These are phyloP conservation scores for Cyphomyrmex costatus DNA, from an alignment of 1,140 invertebrate genomes.

Conservation along the genomic window DNA sequence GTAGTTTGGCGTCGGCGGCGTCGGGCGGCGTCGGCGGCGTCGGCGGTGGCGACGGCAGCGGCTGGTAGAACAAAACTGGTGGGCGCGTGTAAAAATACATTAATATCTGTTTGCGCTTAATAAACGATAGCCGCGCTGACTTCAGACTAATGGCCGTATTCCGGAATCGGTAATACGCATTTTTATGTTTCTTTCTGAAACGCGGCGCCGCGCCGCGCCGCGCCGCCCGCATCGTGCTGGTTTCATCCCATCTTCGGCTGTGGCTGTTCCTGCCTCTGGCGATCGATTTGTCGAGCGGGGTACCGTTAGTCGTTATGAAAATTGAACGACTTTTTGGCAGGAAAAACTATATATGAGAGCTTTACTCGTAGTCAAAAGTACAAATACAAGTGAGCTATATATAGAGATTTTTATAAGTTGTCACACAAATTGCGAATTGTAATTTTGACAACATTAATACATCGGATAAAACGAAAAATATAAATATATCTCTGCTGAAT, in stretches of 20 bases:
- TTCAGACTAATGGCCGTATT: slow-evolving; percentile 86
- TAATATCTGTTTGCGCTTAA: slow-evolving; percentile 87
- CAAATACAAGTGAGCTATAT: slow-evolving; percentile 9
- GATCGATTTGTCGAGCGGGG: slow-evolving; percentile 69
- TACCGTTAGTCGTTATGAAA: slow-evolving; percentile 56
- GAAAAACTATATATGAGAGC: slow-evolving; percentile 1
- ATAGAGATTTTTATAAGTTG: background rate
- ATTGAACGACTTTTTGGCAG: slow-evolving; percentile 59
- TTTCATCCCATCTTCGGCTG: slow-evolving; percentile 59
- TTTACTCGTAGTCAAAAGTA: background rate
- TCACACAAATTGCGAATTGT: background rate
- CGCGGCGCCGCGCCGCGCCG: slow-evolving; percentile 40
- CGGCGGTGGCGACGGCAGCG: slow-evolving; percentile 62
- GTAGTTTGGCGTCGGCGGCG: slow-evolving; percentile 71
- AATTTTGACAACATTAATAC: background rate
- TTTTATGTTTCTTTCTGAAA: slow-evolving; percentile 82
- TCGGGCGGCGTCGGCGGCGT: slow-evolving; percentile 74
- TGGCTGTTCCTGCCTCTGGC: slow-evolving; percentile 56
- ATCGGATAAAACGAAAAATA: background rate
- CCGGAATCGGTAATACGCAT: slow-evolving; percentile 84
- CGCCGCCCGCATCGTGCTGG: slow-evolving; percentile 12
- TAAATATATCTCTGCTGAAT: background rate
- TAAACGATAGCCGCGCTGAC: slow-evolving; percentile 85
- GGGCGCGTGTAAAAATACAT: slow-evolving; percentile 86
- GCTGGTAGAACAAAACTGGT: slow-evolving; percentile 75